A percentile compares a stretch with the other conserved stretches of the same genome.
Conservation (phyloP, 2,797 vertebrate genomes). For the Glossophaga mutica region DNA sequence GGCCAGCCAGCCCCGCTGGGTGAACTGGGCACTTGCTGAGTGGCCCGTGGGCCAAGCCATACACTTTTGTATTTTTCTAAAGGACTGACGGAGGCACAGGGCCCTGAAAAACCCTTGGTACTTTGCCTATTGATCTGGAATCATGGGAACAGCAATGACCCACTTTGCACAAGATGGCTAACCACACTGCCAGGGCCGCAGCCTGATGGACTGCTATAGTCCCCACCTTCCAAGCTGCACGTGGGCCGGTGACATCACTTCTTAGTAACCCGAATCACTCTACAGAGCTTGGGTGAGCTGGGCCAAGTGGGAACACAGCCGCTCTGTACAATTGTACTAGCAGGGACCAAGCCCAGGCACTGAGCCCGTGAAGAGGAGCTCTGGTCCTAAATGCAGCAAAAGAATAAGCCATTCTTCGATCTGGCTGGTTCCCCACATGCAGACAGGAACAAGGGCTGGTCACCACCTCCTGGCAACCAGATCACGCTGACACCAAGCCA, state of each 20-base stretch:
- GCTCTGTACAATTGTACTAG: slow-evolving; percentile 18
- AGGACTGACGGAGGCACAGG: neutral
- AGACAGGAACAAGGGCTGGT: neutral
- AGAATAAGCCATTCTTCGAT: slow-evolving; percentile 51
- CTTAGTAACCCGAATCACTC: neutral
- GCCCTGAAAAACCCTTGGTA: neutral
- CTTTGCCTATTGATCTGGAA: neutral
- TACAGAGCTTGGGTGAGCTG: neutral
- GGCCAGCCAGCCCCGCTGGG: neutral
- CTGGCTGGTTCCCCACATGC: neutral
- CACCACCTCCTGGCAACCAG: neutral
- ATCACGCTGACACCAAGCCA: neutral
- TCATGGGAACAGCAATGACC: neutral
- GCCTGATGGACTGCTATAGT: neutral
- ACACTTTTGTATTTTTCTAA: neutral
- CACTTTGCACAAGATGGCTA: neutral
- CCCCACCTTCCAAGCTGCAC: neutral
- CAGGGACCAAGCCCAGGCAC: slow-evolving; percentile 34
- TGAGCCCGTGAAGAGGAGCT: neutral
- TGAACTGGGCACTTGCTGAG: slow-evolving; percentile 7
- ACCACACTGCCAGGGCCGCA: neutral
- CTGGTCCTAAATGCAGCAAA: neutral
- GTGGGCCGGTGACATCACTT: neutral
- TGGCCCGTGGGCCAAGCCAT: neutral
- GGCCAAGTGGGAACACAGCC: slow-evolving; percentile 35